Evolutionary conservation across 2,888 invertebrate species (phyloP).

Genomic region (Apamea epomidion): DNA sequence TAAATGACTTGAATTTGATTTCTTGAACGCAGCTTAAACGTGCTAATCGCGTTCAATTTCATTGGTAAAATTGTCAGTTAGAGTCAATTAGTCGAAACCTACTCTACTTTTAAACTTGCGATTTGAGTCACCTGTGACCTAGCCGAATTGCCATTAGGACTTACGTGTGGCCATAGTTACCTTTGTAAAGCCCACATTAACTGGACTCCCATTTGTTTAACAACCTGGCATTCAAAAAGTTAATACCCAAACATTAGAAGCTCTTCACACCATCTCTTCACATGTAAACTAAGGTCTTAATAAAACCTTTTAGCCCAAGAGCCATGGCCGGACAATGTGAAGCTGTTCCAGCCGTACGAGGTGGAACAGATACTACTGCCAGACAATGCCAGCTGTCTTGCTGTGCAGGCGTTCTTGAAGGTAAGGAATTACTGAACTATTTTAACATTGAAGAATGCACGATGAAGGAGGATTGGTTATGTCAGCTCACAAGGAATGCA

Average conservation of each 20-base stretch:
- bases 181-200: background rate
- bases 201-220: background rate
- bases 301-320: conserved; percentile 92
- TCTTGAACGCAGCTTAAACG: too few species aligned
- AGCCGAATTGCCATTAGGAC: too few species aligned
- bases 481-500: too few species aligned
- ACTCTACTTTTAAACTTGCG: too few species aligned
- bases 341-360: conserved; percentile 96
- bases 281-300: background rate
- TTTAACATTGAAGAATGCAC: too few species aligned
- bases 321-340: conserved; percentile 97
- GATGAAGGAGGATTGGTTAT: too few species aligned
- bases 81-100: too few species aligned
- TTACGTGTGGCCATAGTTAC: too few species aligned
- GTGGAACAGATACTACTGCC: conserved; percentile 98
- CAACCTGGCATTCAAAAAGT: conserved; percentile 21
- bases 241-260: background rate
- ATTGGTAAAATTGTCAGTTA: too few species aligned
- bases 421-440: conserved; percentile 66
- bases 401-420: conserved; percentile 97
- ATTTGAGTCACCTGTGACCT: too few species aligned
- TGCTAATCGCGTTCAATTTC: too few species aligned
- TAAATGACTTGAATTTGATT: too few species aligned
- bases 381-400: conserved; percentile 98
- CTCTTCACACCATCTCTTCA: background rate